These are phyloP conservation scores for Acropternis orthonyx DNA, from an alignment of 2,797 vertebrate genomes.

Conservation along the genomic window DNA sequence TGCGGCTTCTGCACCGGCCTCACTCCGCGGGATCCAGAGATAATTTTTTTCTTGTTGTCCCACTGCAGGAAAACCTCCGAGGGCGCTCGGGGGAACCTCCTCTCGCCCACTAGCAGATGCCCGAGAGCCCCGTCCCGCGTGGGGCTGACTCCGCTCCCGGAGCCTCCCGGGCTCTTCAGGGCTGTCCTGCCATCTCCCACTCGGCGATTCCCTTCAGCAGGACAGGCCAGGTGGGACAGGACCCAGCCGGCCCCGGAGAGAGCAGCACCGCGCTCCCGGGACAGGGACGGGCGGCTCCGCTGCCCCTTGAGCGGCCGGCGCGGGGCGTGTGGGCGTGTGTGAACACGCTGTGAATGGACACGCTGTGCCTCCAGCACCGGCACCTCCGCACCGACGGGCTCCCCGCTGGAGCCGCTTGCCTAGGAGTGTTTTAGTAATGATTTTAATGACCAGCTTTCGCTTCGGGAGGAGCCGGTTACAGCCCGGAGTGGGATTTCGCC, in stretches of 20 bases:
- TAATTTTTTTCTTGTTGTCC: rapidly evolving
- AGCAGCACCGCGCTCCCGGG: neutral
- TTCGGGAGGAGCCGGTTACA: neutral
- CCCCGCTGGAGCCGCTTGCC: rapidly evolving
- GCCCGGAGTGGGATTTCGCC: rapidly evolving
- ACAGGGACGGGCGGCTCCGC: neutral
- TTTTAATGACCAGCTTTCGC: neutral
- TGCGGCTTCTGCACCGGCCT: no score
- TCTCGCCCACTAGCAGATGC: neutral
- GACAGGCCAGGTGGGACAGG: rapidly evolving
- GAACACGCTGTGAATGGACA: rapidly evolving
- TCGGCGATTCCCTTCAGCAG: neutral
- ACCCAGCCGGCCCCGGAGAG: neutral
- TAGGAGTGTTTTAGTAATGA: rapidly evolving
- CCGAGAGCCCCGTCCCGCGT: neutral
- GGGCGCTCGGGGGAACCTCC: neutral
- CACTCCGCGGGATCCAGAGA: neutral
- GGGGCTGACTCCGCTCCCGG: neutral
- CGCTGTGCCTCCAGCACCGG: rapidly evolving
- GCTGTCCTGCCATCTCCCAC: rapidly evolving
- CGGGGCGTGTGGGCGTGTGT: rapidly evolving
- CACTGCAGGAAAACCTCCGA: neutral
- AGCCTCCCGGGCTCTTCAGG: no score
- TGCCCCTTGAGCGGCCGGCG: no score
- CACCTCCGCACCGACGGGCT: rapidly evolving